Evolutionary conservation across 2,888 invertebrate species (phyloP).

Genomic region (Coenonympha glycerion): DNA sequence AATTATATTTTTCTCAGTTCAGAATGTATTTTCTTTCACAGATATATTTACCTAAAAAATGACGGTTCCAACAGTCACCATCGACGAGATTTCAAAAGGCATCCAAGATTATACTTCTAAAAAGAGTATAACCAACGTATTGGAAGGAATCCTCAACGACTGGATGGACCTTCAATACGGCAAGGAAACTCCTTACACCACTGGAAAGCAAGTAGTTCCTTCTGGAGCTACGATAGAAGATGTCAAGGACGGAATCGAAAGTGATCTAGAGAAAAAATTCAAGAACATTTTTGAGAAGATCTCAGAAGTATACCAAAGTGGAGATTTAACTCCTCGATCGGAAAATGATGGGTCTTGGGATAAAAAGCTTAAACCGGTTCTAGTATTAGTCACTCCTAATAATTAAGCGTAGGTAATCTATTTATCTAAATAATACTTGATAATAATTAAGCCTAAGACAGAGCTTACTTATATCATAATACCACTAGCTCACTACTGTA

Average conservation of each 20-base stretch:
- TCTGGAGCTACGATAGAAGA: constrained; percentile 45
- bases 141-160: constrained; percentile 59
- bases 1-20: no score
- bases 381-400: constrained; percentile 54
- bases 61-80: constrained; percentile 53
- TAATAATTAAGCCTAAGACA: no score
- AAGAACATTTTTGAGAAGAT: constrained; percentile 52
- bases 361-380: constrained; percentile 50
- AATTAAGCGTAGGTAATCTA: constrained; percentile 34
- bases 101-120: constrained; percentile 46
- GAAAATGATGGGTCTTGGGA: constrained; percentile 56
- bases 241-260: constrained; percentile 44
- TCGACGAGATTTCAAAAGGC: constrained; percentile 49
- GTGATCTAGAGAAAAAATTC: constrained; percentile 45
- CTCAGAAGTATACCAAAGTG: constrained; percentile 51
- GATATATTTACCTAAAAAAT: constrained; percentile 31
- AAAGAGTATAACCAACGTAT: constrained; percentile 45
- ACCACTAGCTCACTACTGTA: no score
- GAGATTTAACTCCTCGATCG: constrained; percentile 49
- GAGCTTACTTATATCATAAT: no score
- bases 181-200: constrained; percentile 61
- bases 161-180: constrained; percentile 62
- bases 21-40: not conserved
- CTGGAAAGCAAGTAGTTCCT: constrained; percentile 58
- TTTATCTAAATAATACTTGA: no score